Conservation (phyloP, 1,140 invertebrate species). For the Drosophila equinoxialis region DNA sequence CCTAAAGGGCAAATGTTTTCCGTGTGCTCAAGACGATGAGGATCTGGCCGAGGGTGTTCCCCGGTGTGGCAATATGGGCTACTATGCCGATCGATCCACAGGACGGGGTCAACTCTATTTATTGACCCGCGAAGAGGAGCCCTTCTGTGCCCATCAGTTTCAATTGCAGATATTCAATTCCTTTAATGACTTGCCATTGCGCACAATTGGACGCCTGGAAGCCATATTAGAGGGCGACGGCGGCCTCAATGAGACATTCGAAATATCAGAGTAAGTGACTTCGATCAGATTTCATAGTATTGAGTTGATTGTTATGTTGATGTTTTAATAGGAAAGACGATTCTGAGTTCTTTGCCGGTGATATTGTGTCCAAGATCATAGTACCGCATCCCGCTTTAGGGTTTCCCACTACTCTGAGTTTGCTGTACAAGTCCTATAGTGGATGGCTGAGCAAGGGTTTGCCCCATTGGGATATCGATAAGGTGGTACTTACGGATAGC, state of each 20-base stretch:
- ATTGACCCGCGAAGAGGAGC: slow-evolving; percentile 94
- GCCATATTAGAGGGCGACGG: slow-evolving; percentile 91
- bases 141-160: slow-evolving; percentile 96
- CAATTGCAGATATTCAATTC: slow-evolving; percentile 91
- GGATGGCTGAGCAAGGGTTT: slow-evolving; percentile 96
- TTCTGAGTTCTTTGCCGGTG: slow-evolving; percentile 89
- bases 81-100: slow-evolving; percentile 92
- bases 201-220: slow-evolving; percentile 89
- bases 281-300: background rate
- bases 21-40: slow-evolving; percentile 83
- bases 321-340: slow-evolving; percentile 87
- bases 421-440: slow-evolving; percentile 94
- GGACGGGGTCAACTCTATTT: slow-evolving; percentile 93
- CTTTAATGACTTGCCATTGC: slow-evolving; percentile 87
- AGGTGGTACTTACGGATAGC: slow-evolving; percentile 92
- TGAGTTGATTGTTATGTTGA: background rate
- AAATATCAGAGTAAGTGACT: slow-evolving; percentile 90
- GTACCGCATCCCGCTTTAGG: slow-evolving; percentile 93
- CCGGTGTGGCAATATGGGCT: slow-evolving; percentile 95
- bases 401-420: slow-evolving; percentile 87
- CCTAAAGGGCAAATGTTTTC: slow-evolving; percentile 85
- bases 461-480: slow-evolving; percentile 91
- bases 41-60: slow-evolving; percentile 83
- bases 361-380: slow-evolving; percentile 90
- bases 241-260: slow-evolving; percentile 93